Conservation (phyloP, 2,797 vertebrate genomes). For the Sitta carolinensis region DNA sequence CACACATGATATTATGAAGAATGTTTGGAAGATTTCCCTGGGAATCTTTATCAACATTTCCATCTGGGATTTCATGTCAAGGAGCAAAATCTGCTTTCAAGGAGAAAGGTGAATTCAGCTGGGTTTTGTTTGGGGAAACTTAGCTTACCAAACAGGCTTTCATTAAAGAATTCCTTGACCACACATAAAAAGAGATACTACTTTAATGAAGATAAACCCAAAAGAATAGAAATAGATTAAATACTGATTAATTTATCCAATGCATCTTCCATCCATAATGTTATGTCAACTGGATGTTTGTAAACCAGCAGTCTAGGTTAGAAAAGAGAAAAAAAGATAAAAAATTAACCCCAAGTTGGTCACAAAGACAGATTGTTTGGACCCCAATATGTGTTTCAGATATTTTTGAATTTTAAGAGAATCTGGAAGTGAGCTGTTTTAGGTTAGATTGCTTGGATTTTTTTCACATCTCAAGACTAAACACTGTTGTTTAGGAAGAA, state of each 20-base stretch:
- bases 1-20: constrained; percentile 65
- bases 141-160: not conserved
- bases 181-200: not conserved
- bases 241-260: not conserved
- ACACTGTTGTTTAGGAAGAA: not conserved
- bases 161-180: not conserved
- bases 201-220: not conserved
- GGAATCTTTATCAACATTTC: constrained; percentile 60
- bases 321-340: not conserved
- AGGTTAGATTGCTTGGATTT: not conserved
- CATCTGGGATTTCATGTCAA: constrained; percentile 7
- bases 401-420: not conserved
- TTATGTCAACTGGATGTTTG: not conserved
- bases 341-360: not conserved
- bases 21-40: constrained; percentile 40
- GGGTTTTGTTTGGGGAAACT: not conserved
- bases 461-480: not conserved
- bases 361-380: not conserved
- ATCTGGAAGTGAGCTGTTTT: not conserved
- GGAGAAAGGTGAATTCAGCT: constrained; percentile 1
- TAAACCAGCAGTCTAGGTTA: not conserved
- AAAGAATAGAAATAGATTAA: not conserved
- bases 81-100: not conserved
- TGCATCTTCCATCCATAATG: not conserved
- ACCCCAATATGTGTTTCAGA: not conserved